Evolutionary conservation across 1,140 invertebrate genomes (phyloP), one percentile per base, ranked within the genome.

Genomic region (Copidosoma floridanum): DNA sequence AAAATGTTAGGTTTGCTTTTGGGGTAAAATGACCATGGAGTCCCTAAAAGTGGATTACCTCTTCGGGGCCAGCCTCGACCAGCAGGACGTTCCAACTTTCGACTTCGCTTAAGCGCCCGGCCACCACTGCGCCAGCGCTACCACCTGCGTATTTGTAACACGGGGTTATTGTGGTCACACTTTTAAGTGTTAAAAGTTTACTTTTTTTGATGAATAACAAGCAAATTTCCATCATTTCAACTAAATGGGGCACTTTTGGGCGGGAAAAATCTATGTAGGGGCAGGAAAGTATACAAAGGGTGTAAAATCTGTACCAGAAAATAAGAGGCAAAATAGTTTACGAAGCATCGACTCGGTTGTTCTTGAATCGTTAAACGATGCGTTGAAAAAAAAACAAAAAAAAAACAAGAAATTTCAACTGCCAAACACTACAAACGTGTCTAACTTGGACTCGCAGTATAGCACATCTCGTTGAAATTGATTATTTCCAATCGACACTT

Each of bases 51-150:
- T 0, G 90, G 90, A n/a, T n/a, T n/a, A n/a, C n/a, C 18, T 84
- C 83, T 26, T 80, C 74, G 0, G 72, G 76, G 1, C 85, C 86
- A 6, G 85, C 85, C 77, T 88, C 86, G 1, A 87, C 29, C 2
- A 88, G 69, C 2, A 82, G 64, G 8, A 82, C 68, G 1, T 69
- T 75, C 77, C 76, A 81, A 0, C 74, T 23, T 0, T 61, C 1
- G 2, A 71, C 57, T 71, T 83, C 81, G 64, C 75, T 80, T 3
- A 83, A 59, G 53, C 82, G 70, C 16, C 70, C 70, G 2, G 79
- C 81, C 20, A 81, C 59, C 1, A 76, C 73, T 50, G 74, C 37
- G 2, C 82, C 81, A 5, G 72, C 79, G 7, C 74, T 70, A 1
- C 81, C 82, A 41, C 70, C 82, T 69, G 69, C 12, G 29, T 8